Evolutionary conservation across 2,888 invertebrate species (phyloP), one percentile per base, ranked within the genome.

Genomic region (Halictus quadricinctus): DNA sequence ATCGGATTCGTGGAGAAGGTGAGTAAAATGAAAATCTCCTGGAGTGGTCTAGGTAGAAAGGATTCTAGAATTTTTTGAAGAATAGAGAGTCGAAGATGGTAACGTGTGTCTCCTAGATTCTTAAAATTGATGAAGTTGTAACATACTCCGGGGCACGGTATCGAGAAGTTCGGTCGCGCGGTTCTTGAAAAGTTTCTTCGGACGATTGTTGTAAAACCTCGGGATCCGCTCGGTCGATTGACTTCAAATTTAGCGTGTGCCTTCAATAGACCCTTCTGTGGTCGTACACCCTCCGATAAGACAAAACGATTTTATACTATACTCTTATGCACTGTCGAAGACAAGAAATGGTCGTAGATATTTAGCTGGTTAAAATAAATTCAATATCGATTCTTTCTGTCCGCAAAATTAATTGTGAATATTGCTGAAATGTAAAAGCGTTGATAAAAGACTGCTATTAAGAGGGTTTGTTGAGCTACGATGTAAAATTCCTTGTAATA

Each of bases 91-190:
- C 54, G n/a, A 54, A 10, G 54, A n/a, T 21, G 13, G 15, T 7
- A 15, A 29, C 64, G 29, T 58, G 2, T 54, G 50, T 36, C 60
- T 60, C 13, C 6, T 25, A 13, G 13, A 60, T 60, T 15, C 60
- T 29, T 64, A 29, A 64, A 64, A 64, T 64, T 29, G 64, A 64
- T 29, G 64, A 64, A 64, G 64, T 29, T 64, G 64, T 64, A 64
- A 64, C 64, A 64, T 29, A 64, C 64, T 29, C 13, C 29, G 64
- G 0, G 54, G 21, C n/a, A 54, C n/a, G 8, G 29, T 64, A 64
- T 64, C 29, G 72, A 72, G 43, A 66, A 50, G 25, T 64, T 64
- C 29, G 64, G 15, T 64, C 29, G 13, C 15, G 15, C 64, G 64
- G 64, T 10, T 54, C 54, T n/a, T 21, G n/a, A 54, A 54, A 64